phyloP scores from a whole-genome alignment of 2,113 vertebrate species.

The Centropus bengalensis region DNA sequence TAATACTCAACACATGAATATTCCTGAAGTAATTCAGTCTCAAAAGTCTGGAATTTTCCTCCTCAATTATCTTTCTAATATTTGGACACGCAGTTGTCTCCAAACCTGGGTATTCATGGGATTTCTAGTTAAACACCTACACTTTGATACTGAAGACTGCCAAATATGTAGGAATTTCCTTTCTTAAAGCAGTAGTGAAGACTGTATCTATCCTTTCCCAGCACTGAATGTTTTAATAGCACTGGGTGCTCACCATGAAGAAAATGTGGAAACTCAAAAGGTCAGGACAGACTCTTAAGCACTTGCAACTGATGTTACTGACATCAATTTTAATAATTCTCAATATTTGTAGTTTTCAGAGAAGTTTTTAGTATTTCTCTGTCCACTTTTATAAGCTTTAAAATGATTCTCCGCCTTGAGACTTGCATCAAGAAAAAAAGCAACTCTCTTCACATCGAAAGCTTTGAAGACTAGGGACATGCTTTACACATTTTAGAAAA shows the following conservation, averaged over 20 bases:
- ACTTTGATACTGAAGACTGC: slow-evolving; percentile 84
- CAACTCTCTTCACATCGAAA: slow-evolving; percentile 78
- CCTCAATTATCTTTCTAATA: slow-evolving; percentile 75
- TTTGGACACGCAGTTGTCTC: slow-evolving; percentile 77
- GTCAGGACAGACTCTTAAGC: slow-evolving; percentile 75
- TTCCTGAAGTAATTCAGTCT: slow-evolving; percentile 76
- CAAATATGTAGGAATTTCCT: slow-evolving; percentile 83
- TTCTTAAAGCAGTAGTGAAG: slow-evolving; percentile 78
- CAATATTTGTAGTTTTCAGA: slow-evolving; percentile 81
- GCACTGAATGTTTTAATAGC: slow-evolving; percentile 82
- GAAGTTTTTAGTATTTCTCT: slow-evolving; percentile 83
- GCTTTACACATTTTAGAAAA: slow-evolving; percentile 69
- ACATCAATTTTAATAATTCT: slow-evolving; percentile 81
- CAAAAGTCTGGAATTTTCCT: slow-evolving; percentile 75
- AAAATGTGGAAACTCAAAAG: slow-evolving; percentile 75
- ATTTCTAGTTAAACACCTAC: slow-evolving; percentile 79
- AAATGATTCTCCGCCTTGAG: slow-evolving; percentile 81
- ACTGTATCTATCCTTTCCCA: slow-evolving; percentile 75
- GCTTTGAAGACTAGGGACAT: slow-evolving; percentile 77
- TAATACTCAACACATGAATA: slow-evolving; percentile 73
- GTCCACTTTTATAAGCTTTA: slow-evolving; percentile 86
- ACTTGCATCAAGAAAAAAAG: slow-evolving; percentile 79
- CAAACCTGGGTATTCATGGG: slow-evolving; percentile 80
- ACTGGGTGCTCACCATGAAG: slow-evolving; percentile 80
- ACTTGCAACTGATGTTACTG: slow-evolving; percentile 79